Evolutionary conservation across 2,797 vertebrate genomes (phyloP), one percentile per base, ranked within the genome.

Genomic region (Anguilla obscura): DNA sequence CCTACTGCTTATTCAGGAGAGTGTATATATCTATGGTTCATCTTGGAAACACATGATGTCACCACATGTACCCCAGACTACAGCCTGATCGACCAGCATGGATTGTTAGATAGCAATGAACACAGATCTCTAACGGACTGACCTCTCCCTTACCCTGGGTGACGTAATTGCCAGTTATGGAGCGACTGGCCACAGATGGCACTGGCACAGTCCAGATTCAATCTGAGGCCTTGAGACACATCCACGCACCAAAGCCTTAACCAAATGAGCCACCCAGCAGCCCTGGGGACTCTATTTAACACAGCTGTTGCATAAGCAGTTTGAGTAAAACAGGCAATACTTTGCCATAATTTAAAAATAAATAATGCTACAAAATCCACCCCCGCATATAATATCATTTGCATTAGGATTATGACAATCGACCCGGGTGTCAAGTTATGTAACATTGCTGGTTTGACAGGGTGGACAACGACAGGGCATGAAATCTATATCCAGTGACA

Each of bases 161-260:
- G 7, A n/a, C 7, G 60, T 21, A 63, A 63, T 63, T 21, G 5
- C 21, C 60, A 63, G 24, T 24, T 3, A 21, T 63, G 24, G 18
- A 63, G 60, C 60, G n/a, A 63, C 24, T 8, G 21, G 24, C 60
- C 60, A 24, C 21, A 63, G 60, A 5, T 10, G 3, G 24, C 3
- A 5, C 3, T 63, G 60, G 60, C 60, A 63, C 60, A n/a, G 14
- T 14, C 21, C 2, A 3, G 60, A 63, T 63, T 63, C 60, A 63
- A 21, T n/a, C 60, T 14, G 58, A 60, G 58, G 18, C 18, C 58
- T 3, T 12, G 14, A 60, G 58, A 14, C 58, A 16, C 21, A 63
- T 63, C 21, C 60, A n/a, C 5, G 24, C 60, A 63, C 60, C 18
- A n/a, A 21, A 63, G 60, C 88, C 89, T 88, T 86, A 24, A 33